Evolutionary conservation across 2,797 vertebrate genomes (phyloP).

Genomic region (Adelosebastes latens): DNA sequence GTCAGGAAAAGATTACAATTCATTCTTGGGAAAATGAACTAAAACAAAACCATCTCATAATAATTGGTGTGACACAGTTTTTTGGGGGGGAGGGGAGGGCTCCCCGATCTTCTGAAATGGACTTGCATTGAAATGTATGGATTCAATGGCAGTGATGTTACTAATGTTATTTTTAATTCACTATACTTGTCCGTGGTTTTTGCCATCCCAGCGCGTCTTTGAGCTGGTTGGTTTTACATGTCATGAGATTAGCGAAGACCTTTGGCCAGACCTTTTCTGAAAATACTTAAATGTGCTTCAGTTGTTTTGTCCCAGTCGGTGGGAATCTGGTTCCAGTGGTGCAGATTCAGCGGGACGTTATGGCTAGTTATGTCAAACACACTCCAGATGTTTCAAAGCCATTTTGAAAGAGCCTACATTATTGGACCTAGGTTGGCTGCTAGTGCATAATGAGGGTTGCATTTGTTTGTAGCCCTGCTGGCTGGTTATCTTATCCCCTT

Average conservation of each 20-base stretch:
- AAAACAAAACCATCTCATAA: constrained; percentile 53
- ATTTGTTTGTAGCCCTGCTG: constrained; percentile 26
- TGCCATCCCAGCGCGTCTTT: constrained; percentile 42
- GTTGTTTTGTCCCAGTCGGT: constrained; percentile 20
- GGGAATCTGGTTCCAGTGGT: constrained; percentile 25
- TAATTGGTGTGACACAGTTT: constrained; percentile 32
- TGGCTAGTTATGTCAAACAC: constrained; percentile 37
- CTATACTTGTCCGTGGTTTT: constrained; percentile 50
- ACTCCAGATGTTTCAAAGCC: constrained; percentile 54
- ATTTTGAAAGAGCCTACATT: constrained; percentile 33
- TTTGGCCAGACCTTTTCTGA: constrained; percentile 17
- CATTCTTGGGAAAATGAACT: constrained; percentile 38
- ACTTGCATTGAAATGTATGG: constrained; percentile 52
- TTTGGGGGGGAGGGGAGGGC: neutral
- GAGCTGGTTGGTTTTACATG: constrained; percentile 49
- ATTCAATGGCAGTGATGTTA: constrained; percentile 59
- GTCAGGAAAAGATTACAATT: constrained; percentile 62
- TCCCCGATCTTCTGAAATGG: constrained; percentile 18
- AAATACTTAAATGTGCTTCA: constrained; percentile 24
- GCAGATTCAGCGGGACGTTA: constrained; percentile 5
- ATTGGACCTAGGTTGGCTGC: constrained; percentile 66
- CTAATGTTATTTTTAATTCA: constrained; percentile 58
- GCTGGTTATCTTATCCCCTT: constrained; percentile 8
- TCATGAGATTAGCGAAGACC: constrained; percentile 40
- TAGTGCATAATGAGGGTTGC: constrained; percentile 40